Conservation (phyloP, 2,797 vertebrate genomes). For the Momotus momota region DNA sequence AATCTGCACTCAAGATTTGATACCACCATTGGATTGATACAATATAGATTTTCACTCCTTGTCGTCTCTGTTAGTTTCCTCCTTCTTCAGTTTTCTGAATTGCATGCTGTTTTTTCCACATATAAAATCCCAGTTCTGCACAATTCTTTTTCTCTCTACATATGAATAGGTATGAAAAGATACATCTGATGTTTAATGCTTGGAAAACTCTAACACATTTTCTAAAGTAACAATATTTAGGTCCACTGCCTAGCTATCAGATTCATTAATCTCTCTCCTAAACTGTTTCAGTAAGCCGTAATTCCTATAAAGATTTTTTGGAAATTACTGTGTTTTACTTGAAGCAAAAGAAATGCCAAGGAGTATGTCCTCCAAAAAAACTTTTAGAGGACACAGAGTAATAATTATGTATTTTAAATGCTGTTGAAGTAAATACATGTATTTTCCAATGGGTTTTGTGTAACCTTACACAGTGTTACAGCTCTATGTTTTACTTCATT, state of each 20-base stretch:
- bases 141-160: not conserved
- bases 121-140: not conserved
- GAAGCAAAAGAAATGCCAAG: slow-evolving; percentile 38
- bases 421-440: not conserved
- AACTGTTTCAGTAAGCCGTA: slow-evolving; percentile 44
- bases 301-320: slow-evolving; percentile 44
- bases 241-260: slow-evolving; percentile 28
- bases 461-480: not conserved
- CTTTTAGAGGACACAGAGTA: not conserved
- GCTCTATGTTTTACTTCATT: not conserved
- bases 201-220: slow-evolving; percentile 26
- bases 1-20: not conserved
- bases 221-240: slow-evolving; percentile 41
- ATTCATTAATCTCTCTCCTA: slow-evolving; percentile 53
- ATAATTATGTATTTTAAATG: not conserved
- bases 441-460: not conserved
- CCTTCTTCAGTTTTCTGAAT: not conserved
- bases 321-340: slow-evolving; percentile 51
- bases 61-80: not conserved
- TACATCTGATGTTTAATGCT: not conserved
- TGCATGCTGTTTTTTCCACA: fast-evolving
- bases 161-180: not conserved
- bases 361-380: not conserved
- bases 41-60: not conserved
- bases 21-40: not conserved